Evolutionary conservation across 30 jellyfish, hydroid and myxozoan species (phyloP).

Genomic region (Cassiopea andromeda): DNA sequence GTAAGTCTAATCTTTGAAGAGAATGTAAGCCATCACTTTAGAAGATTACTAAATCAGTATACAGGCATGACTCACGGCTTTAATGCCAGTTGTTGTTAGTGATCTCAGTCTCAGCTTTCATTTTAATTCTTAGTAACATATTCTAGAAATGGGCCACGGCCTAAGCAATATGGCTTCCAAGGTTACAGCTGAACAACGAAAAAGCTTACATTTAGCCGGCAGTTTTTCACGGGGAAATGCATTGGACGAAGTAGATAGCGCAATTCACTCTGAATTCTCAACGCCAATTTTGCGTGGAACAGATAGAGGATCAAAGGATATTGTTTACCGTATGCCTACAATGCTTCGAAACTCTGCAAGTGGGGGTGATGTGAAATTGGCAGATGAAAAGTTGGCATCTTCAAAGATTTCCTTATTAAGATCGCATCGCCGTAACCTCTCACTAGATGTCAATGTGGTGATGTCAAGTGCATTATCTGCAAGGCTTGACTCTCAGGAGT

Average conservation of each 20-base stretch:
- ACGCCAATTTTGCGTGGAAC: slow-evolving; percentile 26
- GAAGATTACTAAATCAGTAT: no score
- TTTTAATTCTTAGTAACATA: no score
- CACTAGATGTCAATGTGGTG: slow-evolving; percentile 66
- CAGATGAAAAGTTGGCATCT: slow-evolving; percentile 1
- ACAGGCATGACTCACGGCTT: no score
- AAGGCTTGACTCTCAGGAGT: slow-evolving; percentile 89
- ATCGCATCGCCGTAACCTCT: slow-evolving; percentile 74
- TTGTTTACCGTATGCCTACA: background rate
- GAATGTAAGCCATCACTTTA: no score
- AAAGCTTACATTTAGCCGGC: background rate
- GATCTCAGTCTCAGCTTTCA: no score
- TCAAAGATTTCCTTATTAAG: slow-evolving; percentile 21
- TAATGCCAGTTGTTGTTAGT: no score
- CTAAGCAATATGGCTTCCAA: background rate
- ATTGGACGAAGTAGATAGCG: slow-evolving; percentile 6
- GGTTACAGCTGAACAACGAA: background rate
- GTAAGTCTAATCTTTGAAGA: no score
- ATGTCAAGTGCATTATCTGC: slow-evolving; percentile 30
- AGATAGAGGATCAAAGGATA: background rate
- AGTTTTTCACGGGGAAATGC: background rate
- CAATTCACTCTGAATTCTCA: background rate
- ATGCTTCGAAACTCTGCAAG: background rate
- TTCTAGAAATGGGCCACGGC: background rate
- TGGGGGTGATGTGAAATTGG: background rate